Conservation (phyloP, 2,888 invertebrate species). For the Alloscopus bannaensis region DNA sequence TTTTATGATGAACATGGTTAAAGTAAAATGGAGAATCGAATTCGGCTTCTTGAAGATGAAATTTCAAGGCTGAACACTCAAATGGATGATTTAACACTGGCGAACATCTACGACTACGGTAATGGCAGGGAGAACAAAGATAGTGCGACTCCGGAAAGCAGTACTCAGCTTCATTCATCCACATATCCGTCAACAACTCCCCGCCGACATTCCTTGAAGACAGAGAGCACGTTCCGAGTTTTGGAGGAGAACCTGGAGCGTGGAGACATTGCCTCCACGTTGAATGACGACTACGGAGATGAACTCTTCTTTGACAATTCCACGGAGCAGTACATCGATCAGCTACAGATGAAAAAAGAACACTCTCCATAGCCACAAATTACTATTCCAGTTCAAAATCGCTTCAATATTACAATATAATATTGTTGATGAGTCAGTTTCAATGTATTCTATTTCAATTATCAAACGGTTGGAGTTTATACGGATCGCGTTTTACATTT, state of each 20-base stretch:
- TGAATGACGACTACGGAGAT: constrained; percentile 70
- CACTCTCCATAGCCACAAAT: constrained; percentile 16
- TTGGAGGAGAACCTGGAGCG: constrained; percentile 70
- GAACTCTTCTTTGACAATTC: constrained; percentile 58
- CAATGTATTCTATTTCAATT: too few species aligned
- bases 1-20: background rate
- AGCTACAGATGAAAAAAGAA: constrained; percentile 48
- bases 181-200: constrained; percentile 16
- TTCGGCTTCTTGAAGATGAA: constrained; percentile 42
- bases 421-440: too few species aligned
- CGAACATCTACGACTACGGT: constrained; percentile 25
- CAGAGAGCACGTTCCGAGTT: constrained; percentile 23
- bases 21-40: constrained; percentile 49
- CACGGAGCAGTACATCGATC: constrained; percentile 68
- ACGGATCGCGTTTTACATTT: too few species aligned
- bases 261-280: constrained; percentile 72
- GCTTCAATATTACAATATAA: too few species aligned
- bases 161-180: constrained; percentile 7
- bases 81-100: constrained; percentile 31
- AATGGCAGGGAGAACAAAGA: constrained; percentile 5
- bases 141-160: background rate
- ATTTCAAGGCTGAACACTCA: constrained; percentile 38
- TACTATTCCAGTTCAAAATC: too few species aligned
- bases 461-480: too few species aligned
- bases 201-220: constrained; percentile 19